phyloP scores from a whole-genome alignment of 2,113 vertebrate genomes.

The Accipiter cooperii region DNA sequence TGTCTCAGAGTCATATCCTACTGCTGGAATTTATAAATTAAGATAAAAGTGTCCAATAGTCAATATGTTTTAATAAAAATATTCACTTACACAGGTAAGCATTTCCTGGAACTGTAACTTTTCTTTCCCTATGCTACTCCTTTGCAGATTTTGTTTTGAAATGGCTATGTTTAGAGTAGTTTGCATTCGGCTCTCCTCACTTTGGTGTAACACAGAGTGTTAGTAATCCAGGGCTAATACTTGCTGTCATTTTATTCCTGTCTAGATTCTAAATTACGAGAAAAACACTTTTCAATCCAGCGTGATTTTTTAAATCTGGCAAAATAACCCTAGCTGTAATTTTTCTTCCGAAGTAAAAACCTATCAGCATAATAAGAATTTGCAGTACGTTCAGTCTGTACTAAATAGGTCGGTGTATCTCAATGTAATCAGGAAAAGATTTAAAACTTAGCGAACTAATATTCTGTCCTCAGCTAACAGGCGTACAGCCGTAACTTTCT shows the following conservation, averaged over 20 bases:
- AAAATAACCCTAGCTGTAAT: background rate
- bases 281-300: background rate
- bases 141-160: background rate
- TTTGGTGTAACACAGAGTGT: too few species aligned
- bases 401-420: background rate
- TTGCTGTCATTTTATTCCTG: background rate
- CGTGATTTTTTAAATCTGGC: background rate
- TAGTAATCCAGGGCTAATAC: background rate
- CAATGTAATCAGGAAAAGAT: background rate
- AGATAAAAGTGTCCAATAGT: background rate
- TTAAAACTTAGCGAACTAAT: background rate
- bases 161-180: background rate
- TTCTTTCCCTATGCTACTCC: background rate
- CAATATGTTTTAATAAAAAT: background rate
- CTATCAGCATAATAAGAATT: background rate
- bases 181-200: background rate
- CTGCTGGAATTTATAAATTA: background rate
- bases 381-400: background rate
- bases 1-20: background rate
- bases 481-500: fast-evolving
- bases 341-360: background rate
- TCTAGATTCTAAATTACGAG: background rate
- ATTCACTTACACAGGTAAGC: background rate
- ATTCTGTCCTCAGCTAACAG: too few species aligned
- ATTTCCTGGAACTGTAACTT: background rate